These are phyloP conservation scores for Catocala fraxini DNA, from an alignment of 2,888 invertebrate species.

Conservation along the genomic window DNA sequence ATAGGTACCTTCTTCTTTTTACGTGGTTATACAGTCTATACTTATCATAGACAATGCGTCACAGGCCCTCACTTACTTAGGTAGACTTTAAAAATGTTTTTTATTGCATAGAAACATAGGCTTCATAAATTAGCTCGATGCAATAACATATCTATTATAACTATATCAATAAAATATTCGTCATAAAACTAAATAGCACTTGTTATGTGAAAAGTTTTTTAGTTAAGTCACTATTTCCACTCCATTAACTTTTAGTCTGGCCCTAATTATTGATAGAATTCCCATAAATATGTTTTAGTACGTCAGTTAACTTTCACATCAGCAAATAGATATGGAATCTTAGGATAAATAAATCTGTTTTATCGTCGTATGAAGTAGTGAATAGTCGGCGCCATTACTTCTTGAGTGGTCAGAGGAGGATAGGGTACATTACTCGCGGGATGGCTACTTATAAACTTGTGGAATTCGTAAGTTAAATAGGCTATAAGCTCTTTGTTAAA, in stretches of 20 bases:
- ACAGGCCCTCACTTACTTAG: no score
- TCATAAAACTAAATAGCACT: slow-evolving; percentile 38
- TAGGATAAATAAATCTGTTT: slow-evolving; percentile 19
- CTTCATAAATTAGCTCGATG: slow-evolving; percentile 16
- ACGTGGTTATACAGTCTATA: no score
- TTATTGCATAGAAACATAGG: no score
- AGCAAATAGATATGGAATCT: slow-evolving; percentile 18
- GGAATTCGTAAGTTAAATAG: neutral
- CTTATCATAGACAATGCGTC: no score
- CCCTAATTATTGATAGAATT: slow-evolving; percentile 32
- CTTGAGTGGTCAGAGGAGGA: slow-evolving; percentile 1
- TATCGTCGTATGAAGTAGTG: slow-evolving; percentile 3
- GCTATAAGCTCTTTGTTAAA: neutral
- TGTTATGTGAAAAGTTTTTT: slow-evolving; percentile 39
- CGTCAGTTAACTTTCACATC: slow-evolving; percentile 14
- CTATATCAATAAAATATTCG: slow-evolving; percentile 24
- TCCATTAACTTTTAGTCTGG: slow-evolving; percentile 34
- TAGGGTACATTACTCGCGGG: neutral
- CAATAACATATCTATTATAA: slow-evolving; percentile 8
- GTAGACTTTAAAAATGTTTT: no score
- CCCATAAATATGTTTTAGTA: slow-evolving; percentile 30
- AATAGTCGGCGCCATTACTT: slow-evolving; percentile 6
- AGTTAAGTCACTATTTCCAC: slow-evolving; percentile 33
- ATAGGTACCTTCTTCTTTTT: no score
- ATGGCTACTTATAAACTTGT: neutral